Base-by-base conservation (phyloP, 2,113 vertebrate species). In the Pogona vitticeps region DNA sequence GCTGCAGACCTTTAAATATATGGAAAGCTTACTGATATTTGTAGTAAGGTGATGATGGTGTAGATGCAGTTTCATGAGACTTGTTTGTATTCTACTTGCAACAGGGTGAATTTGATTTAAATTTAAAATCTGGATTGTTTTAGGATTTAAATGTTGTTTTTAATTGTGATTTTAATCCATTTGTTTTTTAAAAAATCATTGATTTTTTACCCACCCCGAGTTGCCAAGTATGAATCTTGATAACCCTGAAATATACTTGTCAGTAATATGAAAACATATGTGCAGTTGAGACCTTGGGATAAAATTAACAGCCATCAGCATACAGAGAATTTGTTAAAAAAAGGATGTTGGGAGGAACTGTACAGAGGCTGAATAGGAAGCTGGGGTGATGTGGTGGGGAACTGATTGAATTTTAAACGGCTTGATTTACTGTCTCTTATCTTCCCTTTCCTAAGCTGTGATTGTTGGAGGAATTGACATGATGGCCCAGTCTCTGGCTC, bases 381-480 rank as follows among this genome's bases (percentile, higher is more conserved):
- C 13, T 71, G 3, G 3, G 15, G 40, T 61, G 20, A 5, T 58
- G 21, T 3, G 28, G 31, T 61, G 52, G 36, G 21, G n/a, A 38
- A 56, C 28, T 36, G 1, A 40, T 0, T 78, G 6, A 6, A 8
- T 40, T 73, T 14, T 8, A 73, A 40, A n/a, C 36, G 40, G 28
- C 81, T 23, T 93, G 58, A 86, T 73, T 82, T 0, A 89, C 0
- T 75, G n/a, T 71, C 1, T 80, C 17, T 89, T 86, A 0, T 92
- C 92, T 90, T 95, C 76, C 82, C 92, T 46, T 95, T 77, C 82
- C 92, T 46, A 95, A 99, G 99, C 98, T 3, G 98, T 99, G 70
- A 93, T 99, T 42, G 98, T 99, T 8, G 98, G 99, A 93, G 99
- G 99, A 90, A 99, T 99, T 89, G 99, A 99, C 86, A 97, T 98